Base-by-base conservation (phyloP, 2,113 vertebrate species). In the Pachypanchax playfairii region DNA sequence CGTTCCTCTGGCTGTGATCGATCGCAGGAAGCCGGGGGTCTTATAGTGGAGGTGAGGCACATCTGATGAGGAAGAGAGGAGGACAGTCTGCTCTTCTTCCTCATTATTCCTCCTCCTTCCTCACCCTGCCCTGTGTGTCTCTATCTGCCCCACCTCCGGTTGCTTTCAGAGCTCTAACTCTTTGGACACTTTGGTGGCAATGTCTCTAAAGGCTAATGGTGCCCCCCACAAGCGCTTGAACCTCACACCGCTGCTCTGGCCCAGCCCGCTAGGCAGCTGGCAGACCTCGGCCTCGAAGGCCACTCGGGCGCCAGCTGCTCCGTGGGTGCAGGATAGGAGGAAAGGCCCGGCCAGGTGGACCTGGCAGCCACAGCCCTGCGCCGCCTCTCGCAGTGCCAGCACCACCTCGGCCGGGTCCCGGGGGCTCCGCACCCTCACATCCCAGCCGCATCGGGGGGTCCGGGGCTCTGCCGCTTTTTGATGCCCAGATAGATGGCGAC, bases 401-500 rank as follows among this genome's bases (percentile, higher is more conserved):
- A 39, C 91, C 89, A 94, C 91, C 83, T 94, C 93, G 68, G 92
- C 57, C 14, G 94, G 94, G 58, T 95, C 94, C 59, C 93, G 91
- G 18, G 83, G 85, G 79, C 91, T 93, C 73, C 92, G 92, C 63
- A 94, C 91, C 87, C 88, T 95, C 89, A 96, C 93, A 94, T 93
- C 93, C 94, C 94, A 93, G 91, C 95, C 91, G 87, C 88, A 86
- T 91, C 91, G 82, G 90, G 91, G 87, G 88, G 86, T 86, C 89
- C 91, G 88, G 91, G 91, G 87, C 91, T 92, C 84, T 79, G 85
- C 53, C 89, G 90, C 92, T 94, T 94, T 87, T 92, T 95, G 93
- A 96, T 96, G 86, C 95, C 95, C 93, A 96, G 93, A 91, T 97
- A 97, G 85, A 97, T 96, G 91, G 95, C 95, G 90, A 96, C 95